A percentile compares a stretch with the other conserved stretches of the same genome.
Conservation (phyloP, 2,113 vertebrate species). For the Trogon surrucura region DNA sequence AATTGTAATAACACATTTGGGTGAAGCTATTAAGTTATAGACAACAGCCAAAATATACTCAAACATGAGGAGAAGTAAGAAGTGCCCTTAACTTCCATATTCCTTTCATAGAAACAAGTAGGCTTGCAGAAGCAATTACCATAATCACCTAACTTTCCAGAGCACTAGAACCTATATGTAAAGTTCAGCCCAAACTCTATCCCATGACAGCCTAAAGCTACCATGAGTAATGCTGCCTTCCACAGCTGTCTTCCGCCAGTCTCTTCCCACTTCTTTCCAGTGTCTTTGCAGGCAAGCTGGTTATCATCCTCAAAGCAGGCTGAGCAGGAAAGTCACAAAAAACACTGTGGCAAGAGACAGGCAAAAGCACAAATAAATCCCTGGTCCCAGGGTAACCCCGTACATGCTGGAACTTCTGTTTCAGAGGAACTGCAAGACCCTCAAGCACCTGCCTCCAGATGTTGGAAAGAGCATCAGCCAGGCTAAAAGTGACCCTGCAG, state of each 20-base stretch:
- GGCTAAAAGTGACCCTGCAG: neutral
- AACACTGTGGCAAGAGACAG: neutral
- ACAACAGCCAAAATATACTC: neutral
- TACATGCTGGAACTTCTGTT: neutral
- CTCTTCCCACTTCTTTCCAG: neutral
- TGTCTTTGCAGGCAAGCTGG: neutral
- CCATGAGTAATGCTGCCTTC: neutral
- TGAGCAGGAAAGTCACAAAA: neutral
- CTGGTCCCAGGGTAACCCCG: accelerated
- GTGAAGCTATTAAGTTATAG: neutral
- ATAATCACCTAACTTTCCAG: neutral
- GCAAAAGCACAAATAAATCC: neutral
- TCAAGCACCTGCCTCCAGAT: neutral
- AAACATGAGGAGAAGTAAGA: neutral
- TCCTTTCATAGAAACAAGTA: neutral
- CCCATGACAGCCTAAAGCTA: conserved; percentile 36
- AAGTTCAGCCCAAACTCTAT: neutral
- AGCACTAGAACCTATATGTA: neutral
- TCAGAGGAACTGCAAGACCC: neutral
- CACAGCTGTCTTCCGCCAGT: neutral
- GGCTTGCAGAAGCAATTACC: neutral
- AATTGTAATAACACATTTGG: neutral
- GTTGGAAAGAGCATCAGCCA: neutral
- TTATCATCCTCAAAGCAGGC: neutral
- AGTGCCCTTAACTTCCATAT: neutral